These are phyloP conservation scores for Phoxinus phoxinus DNA, from an alignment of 2,113 vertebrate species.

Conservation along the genomic window DNA sequence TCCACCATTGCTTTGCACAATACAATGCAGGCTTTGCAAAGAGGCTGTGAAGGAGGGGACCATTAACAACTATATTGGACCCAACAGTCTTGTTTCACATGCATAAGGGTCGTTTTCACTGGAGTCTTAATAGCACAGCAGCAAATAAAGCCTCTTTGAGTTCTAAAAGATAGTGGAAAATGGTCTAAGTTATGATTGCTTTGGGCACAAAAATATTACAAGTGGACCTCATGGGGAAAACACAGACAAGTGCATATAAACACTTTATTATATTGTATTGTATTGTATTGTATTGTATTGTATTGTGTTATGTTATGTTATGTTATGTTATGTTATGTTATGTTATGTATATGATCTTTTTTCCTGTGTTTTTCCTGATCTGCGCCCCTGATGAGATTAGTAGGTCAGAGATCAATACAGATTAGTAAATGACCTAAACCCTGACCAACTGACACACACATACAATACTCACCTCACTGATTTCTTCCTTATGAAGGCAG, in stretches of 20 bases:
- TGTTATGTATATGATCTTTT: too few species aligned
- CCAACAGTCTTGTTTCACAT: neutral
- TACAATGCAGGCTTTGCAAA: neutral
- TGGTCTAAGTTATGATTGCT: neutral
- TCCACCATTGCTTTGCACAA: neutral
- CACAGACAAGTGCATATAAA: too few species aligned
- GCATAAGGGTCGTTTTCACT: neutral
- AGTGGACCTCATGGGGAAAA: neutral
- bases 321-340: too few species aligned
- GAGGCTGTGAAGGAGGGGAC: neutral
- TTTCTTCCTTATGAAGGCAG: conserved; percentile 74
- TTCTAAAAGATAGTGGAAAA: neutral
- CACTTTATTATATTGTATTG: too few species aligned
- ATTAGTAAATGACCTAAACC: neutral
- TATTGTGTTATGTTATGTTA: too few species aligned
- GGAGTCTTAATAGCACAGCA: neutral
- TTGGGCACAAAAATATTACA: neutral
- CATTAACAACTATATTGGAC: neutral
- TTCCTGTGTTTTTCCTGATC: neutral
- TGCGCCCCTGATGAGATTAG: neutral
- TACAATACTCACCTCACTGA: conserved; percentile 77
- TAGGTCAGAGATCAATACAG: neutral
- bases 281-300: too few species aligned
- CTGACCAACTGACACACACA: neutral
- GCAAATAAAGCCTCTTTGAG: neutral